These are phyloP conservation scores for Ylistrum balloti DNA, from an alignment of 1,140 invertebrate genomes.

Conservation along the genomic window DNA sequence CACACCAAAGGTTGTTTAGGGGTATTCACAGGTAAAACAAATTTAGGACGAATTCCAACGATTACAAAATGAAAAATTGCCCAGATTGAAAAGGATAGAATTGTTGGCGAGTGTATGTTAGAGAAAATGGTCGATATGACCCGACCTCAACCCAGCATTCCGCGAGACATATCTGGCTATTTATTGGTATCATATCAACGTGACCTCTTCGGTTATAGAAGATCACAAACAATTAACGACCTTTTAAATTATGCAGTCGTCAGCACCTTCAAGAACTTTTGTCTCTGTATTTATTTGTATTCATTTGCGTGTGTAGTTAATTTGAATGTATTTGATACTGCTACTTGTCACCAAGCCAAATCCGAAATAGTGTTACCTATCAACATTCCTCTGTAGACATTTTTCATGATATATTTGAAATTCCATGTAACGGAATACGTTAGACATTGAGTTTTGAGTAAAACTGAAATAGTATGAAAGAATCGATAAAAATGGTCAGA, in stretches of 20 bases:
- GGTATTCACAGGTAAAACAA: neutral
- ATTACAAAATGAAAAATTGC: constrained; percentile 13
- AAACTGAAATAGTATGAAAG: too few relatives aligned
- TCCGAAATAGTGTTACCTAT: neutral
- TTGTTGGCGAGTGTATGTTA: neutral
- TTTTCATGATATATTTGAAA: neutral
- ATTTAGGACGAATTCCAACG: neutral
- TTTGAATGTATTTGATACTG: neutral
- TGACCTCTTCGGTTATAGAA: neutral
- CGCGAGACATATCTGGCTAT: neutral
- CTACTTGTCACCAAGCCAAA: neutral
- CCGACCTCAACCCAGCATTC: neutral
- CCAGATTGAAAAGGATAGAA: neutral
- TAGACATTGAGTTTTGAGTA: too few relatives aligned
- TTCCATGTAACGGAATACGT: too few relatives aligned
- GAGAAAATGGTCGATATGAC: neutral
- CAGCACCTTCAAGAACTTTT: neutral
- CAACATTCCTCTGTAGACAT: too few relatives aligned
- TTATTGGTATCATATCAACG: neutral
- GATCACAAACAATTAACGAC: neutral
- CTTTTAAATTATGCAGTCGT: neutral
- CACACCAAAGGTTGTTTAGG: neutral
- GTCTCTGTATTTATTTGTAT: neutral
- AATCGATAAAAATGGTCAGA: too few relatives aligned
- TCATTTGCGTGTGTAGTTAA: neutral